phyloP scores from a whole-genome alignment of 2,797 vertebrate genomes.

The Miichthys miiuy region DNA sequence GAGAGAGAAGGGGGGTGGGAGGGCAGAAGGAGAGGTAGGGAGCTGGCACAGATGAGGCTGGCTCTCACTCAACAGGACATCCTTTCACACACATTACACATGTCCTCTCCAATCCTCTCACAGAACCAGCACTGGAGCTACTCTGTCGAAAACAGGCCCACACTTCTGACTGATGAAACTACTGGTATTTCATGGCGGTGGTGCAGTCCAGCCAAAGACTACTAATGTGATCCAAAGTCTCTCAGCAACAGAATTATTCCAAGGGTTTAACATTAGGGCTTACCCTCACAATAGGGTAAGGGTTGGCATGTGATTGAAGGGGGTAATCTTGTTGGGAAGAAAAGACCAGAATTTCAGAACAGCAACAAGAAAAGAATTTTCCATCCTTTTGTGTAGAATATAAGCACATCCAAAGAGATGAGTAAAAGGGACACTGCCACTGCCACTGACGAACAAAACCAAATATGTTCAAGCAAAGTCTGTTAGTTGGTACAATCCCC shows the following conservation, averaged over 20 bases:
- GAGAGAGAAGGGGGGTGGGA: slow-evolving; percentile 8
- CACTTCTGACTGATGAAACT: slow-evolving; percentile 59
- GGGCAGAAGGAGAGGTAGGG: slow-evolving; percentile 59
- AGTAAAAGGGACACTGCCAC: slow-evolving; percentile 28
- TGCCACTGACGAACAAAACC: slow-evolving; percentile 49
- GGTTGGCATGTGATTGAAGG: slow-evolving; percentile 72
- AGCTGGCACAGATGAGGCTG: slow-evolving; percentile 74
- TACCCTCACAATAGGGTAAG: slow-evolving; percentile 76
- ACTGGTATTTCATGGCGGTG: slow-evolving; percentile 52
- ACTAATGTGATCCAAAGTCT: slow-evolving; percentile 65
- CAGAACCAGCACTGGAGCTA: slow-evolving; percentile 56
- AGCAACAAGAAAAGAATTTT: slow-evolving; percentile 54
- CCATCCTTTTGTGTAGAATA: slow-evolving; percentile 62
- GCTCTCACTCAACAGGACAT: slow-evolving; percentile 79
- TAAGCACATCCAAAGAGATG: slow-evolving; percentile 55
- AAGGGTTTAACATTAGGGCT: slow-evolving; percentile 73
- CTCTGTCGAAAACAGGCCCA: slow-evolving; percentile 51
- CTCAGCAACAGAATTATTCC: slow-evolving; percentile 63
- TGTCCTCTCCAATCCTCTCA: slow-evolving; percentile 80
- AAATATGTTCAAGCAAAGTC: slow-evolving; percentile 56
- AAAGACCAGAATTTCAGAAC: slow-evolving; percentile 70
- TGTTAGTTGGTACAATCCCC: slow-evolving; percentile 44
- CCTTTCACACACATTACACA: slow-evolving; percentile 83
- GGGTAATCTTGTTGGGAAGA: slow-evolving; percentile 74
- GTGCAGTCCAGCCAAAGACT: slow-evolving; percentile 33